Base-by-base conservation (phyloP, 2,888 invertebrate genomes). In the Drosophila pseudotakahashii region DNA sequence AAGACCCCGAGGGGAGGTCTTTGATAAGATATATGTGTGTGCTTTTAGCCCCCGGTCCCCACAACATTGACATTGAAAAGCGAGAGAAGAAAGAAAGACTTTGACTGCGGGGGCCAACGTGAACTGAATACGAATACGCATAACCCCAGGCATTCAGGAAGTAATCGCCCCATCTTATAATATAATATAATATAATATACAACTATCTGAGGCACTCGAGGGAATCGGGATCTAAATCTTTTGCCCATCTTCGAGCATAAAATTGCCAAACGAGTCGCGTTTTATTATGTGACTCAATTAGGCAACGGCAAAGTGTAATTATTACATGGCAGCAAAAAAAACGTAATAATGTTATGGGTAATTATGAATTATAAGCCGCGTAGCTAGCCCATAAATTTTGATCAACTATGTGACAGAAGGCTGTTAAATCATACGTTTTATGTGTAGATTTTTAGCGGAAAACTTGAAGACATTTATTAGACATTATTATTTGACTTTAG, bases 31-130 rank as follows among this genome's bases (percentile, higher is more conserved):
- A 44, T 62, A 30, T 14, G 47, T 19, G 11, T 19, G 11, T 42
- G 42, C 19, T 11, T 11, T 4, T 13, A 13, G 32, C 32, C 48
- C 32, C 30, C 11, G 50, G 23, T 53, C 41, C 47, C 41, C 69
- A 7, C 44, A 83, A 53, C 82, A 83, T 87, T 82, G 82, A 82
- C 82, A 82, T 82, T 82, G 88, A 82, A 81, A 76, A 55, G 42
- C 9, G 37, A 30, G 36, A 32, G 26, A 48, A 19, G 34, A 32
- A 48, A 53, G 57, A 55, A 50, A 47, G 14, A 30, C 45, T 14
- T n/a, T 45, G 45, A 14, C 5, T 45, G 26, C 30, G n/a, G 26
- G 45, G 14, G 26, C 26, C 30, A 47, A 41, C 63, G 59, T 61
- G 81, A 82, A 42, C 55, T 75, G 79, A 83, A 82, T 78, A 63